phyloP scores from a whole-genome alignment of 2,888 invertebrate genomes.

The Morpho achilles region DNA sequence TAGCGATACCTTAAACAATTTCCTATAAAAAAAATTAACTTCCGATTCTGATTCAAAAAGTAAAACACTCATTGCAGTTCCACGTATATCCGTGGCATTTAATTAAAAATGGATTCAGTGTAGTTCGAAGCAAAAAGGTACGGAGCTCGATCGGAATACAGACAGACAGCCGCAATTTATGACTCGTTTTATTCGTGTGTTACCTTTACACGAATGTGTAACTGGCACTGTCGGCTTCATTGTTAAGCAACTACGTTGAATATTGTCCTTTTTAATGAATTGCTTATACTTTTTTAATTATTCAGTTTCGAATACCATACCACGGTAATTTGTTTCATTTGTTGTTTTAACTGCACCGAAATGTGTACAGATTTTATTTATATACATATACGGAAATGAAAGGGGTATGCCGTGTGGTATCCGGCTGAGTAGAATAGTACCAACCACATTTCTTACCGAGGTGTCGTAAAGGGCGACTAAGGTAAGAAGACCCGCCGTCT shows the following conservation, averaged over 20 bases:
- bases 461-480: too few relatives aligned
- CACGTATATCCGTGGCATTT: slow-evolving; percentile 23
- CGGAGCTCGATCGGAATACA: slow-evolving; percentile 21
- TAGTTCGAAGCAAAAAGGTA: slow-evolving; percentile 22
- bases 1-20: too few relatives aligned
- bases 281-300: too few relatives aligned
- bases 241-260: not conserved
- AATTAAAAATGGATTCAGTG: slow-evolving; percentile 38
- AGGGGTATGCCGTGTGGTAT: too few relatives aligned
- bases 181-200: slow-evolving; percentile 22
- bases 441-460: too few relatives aligned
- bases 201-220: slow-evolving; percentile 17
- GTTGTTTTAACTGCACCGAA: not conserved
- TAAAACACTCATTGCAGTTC: slow-evolving; percentile 11
- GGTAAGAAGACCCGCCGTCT: too few relatives aligned
- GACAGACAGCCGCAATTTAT: slow-evolving; percentile 27
- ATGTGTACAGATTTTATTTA: not conserved
- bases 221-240: slow-evolving; percentile 11
- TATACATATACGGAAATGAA: too few relatives aligned
- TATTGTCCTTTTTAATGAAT: too few relatives aligned
- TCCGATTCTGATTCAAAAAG: not conserved
- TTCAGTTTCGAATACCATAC: too few relatives aligned
- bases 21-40: not conserved
- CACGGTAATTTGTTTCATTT: too few relatives aligned
- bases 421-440: too few relatives aligned